Evolutionary conservation across 1,140 invertebrate genomes (phyloP), one percentile per base, ranked within the genome.

Genomic region (Drosophila repleta): DNA sequence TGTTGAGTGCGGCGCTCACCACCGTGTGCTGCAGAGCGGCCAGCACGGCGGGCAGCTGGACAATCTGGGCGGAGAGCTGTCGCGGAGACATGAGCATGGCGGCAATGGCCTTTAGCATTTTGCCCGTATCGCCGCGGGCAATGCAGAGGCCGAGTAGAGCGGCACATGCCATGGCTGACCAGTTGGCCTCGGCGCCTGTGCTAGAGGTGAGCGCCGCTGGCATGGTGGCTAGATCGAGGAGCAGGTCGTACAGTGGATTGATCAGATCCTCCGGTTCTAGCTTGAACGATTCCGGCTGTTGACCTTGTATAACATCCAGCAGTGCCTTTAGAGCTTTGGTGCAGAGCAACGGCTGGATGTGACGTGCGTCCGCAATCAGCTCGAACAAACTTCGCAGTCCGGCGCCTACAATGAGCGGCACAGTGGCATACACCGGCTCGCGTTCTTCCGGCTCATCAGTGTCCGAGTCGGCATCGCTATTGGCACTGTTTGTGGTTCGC

Each of bases 41-140:
- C 76, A 99, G 92, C 13, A 98, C 97, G 52, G 94, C 94, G 63
- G 98, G 97, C 92, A 98, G 95, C 96, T 97, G 94, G 57, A 98
- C 95, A 91, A 95, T 95, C 93, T 98, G 97, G 55, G 95, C 92
- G 21, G 96, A 94, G 35, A 97, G 92, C 48, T 94, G 93, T 80
- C 95, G 93, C 6, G 96, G 94, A 67, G 96, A 97, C 96, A 98
- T 98, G 11, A 98, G 93, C 72, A 99, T 93, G 26, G 97, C 96
- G 15, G 96, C 95, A 29, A 97, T 94, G 13, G 98, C 97, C 87
- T 95, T 95, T 0, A 99, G 93, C 76, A 98, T 95, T 90, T 97
- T 96, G 29, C 97, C 97, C n/a, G 97, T 98, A 89, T 98, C 97
- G 1, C 98, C 98, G 61, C 96, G 93, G 1, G 97, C 97, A n/a